Evolutionary conservation across 2,797 vertebrate species (phyloP).

Genomic region (Bradypodion ventrale): DNA sequence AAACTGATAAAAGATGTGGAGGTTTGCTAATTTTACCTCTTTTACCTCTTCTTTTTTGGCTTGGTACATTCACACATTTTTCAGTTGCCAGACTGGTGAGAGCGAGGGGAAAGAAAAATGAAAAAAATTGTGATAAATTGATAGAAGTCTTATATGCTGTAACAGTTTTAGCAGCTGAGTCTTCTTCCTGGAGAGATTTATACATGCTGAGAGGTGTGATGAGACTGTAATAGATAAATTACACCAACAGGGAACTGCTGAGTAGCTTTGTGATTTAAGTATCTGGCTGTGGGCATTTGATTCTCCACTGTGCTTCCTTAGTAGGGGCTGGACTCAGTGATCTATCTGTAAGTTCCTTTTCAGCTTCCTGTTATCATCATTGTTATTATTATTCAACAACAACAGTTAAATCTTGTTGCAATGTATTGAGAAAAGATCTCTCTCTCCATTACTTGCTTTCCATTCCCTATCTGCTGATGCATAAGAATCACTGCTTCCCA

Average conservation of each 20-base stretch:
- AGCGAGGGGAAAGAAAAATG: neutral
- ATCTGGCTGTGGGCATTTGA: too few relatives aligned
- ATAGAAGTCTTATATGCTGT: neutral
- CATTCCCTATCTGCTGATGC: neutral
- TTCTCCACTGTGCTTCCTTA: too few relatives aligned
- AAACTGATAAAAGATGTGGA: neutral
- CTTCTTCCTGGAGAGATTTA: neutral
- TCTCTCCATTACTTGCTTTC: neutral
- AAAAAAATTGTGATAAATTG: neutral
- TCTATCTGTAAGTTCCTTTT: too few relatives aligned
- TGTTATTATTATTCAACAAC: too few relatives aligned
- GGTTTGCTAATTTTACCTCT: neutral
- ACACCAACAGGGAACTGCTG: too few relatives aligned
- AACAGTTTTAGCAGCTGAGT: neutral
- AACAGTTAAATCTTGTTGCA: neutral
- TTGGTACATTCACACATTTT: neutral
- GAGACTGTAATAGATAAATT: conserved; percentile 3
- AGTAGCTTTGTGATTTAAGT: too few relatives aligned
- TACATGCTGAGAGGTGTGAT: neutral
- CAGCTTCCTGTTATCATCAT: too few relatives aligned
- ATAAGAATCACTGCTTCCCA: neutral
- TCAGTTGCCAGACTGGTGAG: neutral
- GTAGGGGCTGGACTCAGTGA: too few relatives aligned
- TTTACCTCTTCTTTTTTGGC: neutral
- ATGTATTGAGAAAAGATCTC: neutral